Evolutionary conservation across 2,888 invertebrate genomes (phyloP), one percentile per base, ranked within the genome.

Genomic region (Phoenoteleia sp.): DNA sequence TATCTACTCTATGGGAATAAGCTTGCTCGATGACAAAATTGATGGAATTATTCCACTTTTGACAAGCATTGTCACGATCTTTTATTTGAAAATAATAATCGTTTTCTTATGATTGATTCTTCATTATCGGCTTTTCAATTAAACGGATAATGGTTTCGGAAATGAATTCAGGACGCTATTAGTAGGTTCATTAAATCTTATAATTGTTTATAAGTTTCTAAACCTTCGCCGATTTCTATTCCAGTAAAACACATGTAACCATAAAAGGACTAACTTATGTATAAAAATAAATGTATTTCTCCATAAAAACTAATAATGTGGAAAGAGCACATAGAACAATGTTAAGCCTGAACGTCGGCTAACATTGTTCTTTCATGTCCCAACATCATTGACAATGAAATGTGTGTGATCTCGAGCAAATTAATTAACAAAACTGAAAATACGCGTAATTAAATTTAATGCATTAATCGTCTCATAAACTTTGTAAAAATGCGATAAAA

Each of bases 341-440:
- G 69, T 52, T 42, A 54, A 42, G 56, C 42, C 54, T 39, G 42
- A 69, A 56, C 2, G 27, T 56, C n/a, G 13, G 15, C 9, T 33
- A 67, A 67, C 66, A 67, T 67, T 67, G 66, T 67, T 49, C 42
- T 42, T 54, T 25, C 27, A 29, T 42, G 27, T 27, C 45, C 15
- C 29, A 58, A 45, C 25, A 58, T 58, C 45, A 45, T 71, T 56
- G 71, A 45, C 56, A 56, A 45, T 71, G 71, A 56, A 71, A 45
- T 21, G 33, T 36, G 52, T 33, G 4, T 23, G 27, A 23, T 21
- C n/a, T 1, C 19, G 19, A 42, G 42, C n/a, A 58, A 58, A 39
- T 36, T 39, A 39, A 17, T 11, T 19, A 47, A 5, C 4, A 47
- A 47, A 47, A 47, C 15, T 17, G 19, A 17, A 11, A 42, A 42